Conservation (phyloP, 2,888 invertebrate genomes). For the Acronicta psi region DNA sequence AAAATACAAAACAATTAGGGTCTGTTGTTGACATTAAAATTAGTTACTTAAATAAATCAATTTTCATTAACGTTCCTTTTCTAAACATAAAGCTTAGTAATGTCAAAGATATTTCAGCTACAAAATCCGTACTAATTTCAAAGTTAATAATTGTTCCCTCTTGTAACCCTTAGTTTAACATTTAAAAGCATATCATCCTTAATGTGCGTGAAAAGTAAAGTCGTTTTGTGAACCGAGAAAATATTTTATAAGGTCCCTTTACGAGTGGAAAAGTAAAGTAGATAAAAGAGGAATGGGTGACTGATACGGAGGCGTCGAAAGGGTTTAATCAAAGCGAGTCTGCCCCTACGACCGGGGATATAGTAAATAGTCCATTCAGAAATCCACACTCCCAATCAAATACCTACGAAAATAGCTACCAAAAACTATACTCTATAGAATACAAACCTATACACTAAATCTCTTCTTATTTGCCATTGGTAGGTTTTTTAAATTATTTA, state of each 20-base stretch:
- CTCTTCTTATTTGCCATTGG: too few species aligned
- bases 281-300: slow-evolving; percentile 76
- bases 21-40: background rate
- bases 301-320: slow-evolving; percentile 70
- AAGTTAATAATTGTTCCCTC: slow-evolving; percentile 46
- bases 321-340: slow-evolving; percentile 82
- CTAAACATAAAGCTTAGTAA: slow-evolving; percentile 11
- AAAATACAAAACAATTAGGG: background rate
- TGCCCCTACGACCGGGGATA: slow-evolving; percentile 71
- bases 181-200: slow-evolving; percentile 45
- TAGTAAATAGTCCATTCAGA: slow-evolving; percentile 70
- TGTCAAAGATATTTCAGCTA: slow-evolving; percentile 25
- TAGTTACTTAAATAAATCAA: background rate
- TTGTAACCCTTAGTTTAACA: slow-evolving; percentile 37
- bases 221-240: slow-evolving; percentile 59
- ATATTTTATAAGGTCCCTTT: slow-evolving; percentile 72
- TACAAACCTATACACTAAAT: too few species aligned
- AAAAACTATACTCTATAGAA: background rate
- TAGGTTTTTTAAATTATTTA: too few species aligned
- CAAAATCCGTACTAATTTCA: slow-evolving; percentile 26
- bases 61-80: background rate
- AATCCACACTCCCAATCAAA: slow-evolving; percentile 51
- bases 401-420: slow-evolving; percentile 26
- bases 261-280: slow-evolving; percentile 68
- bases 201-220: slow-evolving; percentile 46